Evolutionary conservation across 2,113 vertebrate genomes (phyloP), one percentile per base, ranked within the genome.

Genomic region (Ammodytes marinus): DNA sequence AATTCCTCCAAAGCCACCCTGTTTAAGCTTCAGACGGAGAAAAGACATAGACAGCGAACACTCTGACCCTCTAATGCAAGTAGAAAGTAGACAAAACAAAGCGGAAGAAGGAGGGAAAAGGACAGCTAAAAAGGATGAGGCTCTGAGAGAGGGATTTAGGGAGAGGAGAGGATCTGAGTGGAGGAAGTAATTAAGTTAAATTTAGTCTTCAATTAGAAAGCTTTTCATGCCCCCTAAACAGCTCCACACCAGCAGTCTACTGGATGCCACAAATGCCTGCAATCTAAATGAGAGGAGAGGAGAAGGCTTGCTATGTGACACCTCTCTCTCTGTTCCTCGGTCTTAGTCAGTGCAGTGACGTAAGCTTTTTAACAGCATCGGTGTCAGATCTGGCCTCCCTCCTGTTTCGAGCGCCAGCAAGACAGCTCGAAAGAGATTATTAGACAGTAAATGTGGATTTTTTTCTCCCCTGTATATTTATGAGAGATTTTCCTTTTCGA

Each of bases 181-280:
- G 91, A 91, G 91, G 93, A 94, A 94, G 91, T 94, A 86, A 88
- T 94, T 94, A 89, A 91, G 91, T 92, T 94, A 93, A 94, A 94
- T 93, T 92, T 94, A 94, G 93, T 91, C 83, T 77, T 91, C 91
- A 86, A 91, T 94, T 91, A 91, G 89, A 90, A 91, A 88, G 83
- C 88, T 90, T 82, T 90, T 87, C 87, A 88, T 89, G 87, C 74
- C 82, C 84, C 79, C 89, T 86, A 90, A 92, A 90, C 88, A 91
- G 80, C 89, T 86, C 82, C 85, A 86, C 91, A 90, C 77, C 85
- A 92, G 90, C 89, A 82, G 83, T 87, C 82, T 79, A 84, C 83
- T 82, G 88, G 82, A 89, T 80, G 90, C 69, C 77, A 87, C 84
- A 85, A 88, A 91, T 86, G 90, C 83, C 77, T 86, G 74, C 70